Base-by-base conservation (phyloP, 2,888 invertebrate species). In the Eupithecia insigniata region DNA sequence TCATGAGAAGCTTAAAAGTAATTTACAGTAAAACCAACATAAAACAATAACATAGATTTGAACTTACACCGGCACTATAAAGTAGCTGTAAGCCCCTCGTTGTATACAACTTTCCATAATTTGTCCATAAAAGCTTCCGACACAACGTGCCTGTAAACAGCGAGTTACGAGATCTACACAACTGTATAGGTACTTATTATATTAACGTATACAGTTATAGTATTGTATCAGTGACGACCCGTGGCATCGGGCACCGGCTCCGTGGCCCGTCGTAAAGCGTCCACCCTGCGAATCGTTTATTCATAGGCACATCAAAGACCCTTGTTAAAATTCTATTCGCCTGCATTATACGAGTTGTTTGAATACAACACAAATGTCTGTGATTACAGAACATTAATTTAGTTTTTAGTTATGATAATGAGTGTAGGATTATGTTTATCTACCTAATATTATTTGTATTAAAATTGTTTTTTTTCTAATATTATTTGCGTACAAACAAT, bases 271-370 rank as follows among this genome's bases (percentile, higher is more conserved):
- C 88, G 86, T 90, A 90, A 91, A 91, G 85, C 85, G 87, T 28
- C 69, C 67, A 39, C 30, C 81, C 86, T 51, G 87, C 82, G 84
- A 85, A 91, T 90, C 89, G 90, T 89, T 89, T 90, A 91, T 91
- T 91, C 91, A 92, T 90, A 86, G 89, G 87, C 86, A 86, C 87
- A 89, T 91, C 87, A 89, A 84, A 83, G 84, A 82, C 83, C 85
- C 89, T 88, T 85, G 87, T 89, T 90, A 86, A 89, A 87, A 89
- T 89, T 90, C 88, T 87, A 87, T 88, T 87, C 84, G 85, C 85
- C 78, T 69, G 79, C 78, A 78, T 74, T 78, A 83, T 83, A 82
- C 83, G 83, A 81, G 79, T 83, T 82, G 81, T 76, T 76, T 79
- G 68, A 74, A 70, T 67, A 61, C 55, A 55, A 55, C 55, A 58